Evolutionary conservation across 2,113 vertebrate species (phyloP).

Genomic region (Cyanoramphus novaezelandiae): DNA sequence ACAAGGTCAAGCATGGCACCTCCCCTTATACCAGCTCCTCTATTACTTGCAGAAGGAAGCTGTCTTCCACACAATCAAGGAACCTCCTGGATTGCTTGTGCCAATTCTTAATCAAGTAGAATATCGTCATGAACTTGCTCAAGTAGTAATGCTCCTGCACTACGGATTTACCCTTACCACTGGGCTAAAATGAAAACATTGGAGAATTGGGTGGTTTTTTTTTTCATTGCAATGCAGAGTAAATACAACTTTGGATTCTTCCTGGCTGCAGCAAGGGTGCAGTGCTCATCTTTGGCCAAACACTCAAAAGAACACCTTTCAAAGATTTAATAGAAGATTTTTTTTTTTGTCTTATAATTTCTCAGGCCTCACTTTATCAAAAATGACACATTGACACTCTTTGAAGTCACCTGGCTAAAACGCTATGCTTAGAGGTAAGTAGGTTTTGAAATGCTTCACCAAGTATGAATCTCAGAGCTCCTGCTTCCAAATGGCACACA

Average conservation of each 20-base stretch:
- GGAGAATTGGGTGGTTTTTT: not conserved
- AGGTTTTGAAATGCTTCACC: not conserved
- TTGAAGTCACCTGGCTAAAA: not conserved
- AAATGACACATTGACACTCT: not conserved
- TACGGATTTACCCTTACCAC: not conserved
- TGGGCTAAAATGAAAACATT: not conserved
- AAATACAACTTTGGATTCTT: not conserved
- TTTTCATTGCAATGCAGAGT: not conserved
- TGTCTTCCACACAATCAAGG: too few species aligned
- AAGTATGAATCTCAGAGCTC: not conserved
- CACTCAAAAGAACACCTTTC: rapidly evolving
- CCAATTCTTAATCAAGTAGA: not conserved
- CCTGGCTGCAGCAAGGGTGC: not conserved
- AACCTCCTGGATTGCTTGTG: too few species aligned
- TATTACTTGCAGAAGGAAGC: too few species aligned
- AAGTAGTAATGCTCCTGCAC: not conserved
- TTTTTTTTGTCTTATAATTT: not conserved
- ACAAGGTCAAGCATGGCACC: too few species aligned
- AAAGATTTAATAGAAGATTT: not conserved
- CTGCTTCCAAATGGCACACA: not conserved
- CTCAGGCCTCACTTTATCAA: not conserved
- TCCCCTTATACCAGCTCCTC: too few species aligned
- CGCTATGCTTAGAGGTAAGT: not conserved
- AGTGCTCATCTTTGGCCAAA: not conserved
- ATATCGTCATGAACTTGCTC: not conserved